phyloP scores from a whole-genome alignment of 2,888 invertebrate species.

The Sycophila texana region DNA sequence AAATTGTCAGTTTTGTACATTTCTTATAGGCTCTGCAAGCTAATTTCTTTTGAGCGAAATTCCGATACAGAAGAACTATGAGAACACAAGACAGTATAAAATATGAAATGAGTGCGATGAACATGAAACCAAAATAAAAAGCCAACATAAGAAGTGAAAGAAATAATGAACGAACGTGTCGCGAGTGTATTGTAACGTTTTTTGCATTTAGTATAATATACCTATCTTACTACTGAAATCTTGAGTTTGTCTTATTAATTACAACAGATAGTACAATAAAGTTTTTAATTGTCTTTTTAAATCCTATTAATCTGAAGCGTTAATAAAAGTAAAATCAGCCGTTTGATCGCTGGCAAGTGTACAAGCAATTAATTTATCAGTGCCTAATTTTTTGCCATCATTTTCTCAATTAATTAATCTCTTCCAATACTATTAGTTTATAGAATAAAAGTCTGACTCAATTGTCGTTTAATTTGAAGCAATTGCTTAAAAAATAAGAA shows the following conservation, averaged over 20 bases:
- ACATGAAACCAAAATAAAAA: slow-evolving; percentile 49
- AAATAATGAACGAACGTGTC: slow-evolving; percentile 62
- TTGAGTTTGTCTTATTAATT: slow-evolving; percentile 49
- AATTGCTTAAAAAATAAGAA: no score
- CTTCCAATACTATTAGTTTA: no score
- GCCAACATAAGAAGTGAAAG: slow-evolving; percentile 43
- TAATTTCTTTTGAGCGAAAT: slow-evolving; percentile 47
- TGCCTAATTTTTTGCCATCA: no score
- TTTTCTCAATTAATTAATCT: no score
- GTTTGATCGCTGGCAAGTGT: not conserved
- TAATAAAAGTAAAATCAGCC: no score
- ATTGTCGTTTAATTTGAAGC: no score
- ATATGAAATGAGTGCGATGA: slow-evolving; percentile 35
- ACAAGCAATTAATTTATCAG: not conserved
- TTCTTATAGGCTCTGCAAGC: slow-evolving; percentile 13
- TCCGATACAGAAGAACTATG: slow-evolving; percentile 32
- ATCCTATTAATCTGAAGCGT: no score
- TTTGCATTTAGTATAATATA: slow-evolving; percentile 74
- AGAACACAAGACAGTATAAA: slow-evolving; percentile 39
- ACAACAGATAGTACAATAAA: slow-evolving; percentile 25
- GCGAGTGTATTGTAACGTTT: slow-evolving; percentile 71
- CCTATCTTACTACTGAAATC: slow-evolving; percentile 70
- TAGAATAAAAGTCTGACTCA: no score
- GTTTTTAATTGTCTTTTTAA: not conserved
- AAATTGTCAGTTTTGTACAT: slow-evolving; percentile 18